A percentile compares a stretch with the other conserved stretches of the same genome.
Conservation (phyloP, 2,888 invertebrate genomes). For the Dynastes hyllus region DNA sequence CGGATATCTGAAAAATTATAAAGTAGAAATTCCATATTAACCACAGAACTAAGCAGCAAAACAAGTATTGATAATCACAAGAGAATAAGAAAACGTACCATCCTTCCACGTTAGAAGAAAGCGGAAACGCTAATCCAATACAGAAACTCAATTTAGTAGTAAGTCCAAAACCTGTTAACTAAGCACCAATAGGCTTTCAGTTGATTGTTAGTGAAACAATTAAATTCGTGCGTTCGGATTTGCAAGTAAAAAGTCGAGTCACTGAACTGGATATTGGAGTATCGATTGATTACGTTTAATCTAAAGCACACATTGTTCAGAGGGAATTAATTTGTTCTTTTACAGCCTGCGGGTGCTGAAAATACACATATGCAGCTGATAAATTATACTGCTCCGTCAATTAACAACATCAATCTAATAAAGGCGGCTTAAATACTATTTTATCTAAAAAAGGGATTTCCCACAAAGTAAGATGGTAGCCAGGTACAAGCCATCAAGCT, state of each 20-base stretch:
- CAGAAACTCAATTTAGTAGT: conserved; percentile 23
- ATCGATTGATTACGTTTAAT: conserved; percentile 21
- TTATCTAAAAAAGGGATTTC: no score
- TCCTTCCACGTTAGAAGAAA: background rate
- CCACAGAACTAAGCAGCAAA: no score
- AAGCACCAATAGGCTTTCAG: conserved; percentile 28
- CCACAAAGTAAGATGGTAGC: no score
- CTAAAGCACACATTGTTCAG: background rate
- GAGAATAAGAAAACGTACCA: no score
- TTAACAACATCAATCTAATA: no score
- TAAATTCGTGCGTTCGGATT: conserved; percentile 29
- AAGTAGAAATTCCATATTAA: no score
- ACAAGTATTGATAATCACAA: no score
- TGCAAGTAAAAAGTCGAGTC: conserved; percentile 30
- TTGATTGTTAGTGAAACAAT: conserved; percentile 34
- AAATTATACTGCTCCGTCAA: no score
- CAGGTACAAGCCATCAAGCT: no score
- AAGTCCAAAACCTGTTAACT: conserved; percentile 21
- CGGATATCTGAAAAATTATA: no score
- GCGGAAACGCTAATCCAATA: conserved; percentile 6
- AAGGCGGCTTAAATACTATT: no score
- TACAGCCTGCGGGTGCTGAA: background rate
- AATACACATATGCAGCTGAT: no score
- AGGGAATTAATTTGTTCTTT: background rate
- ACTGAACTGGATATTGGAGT: conserved; percentile 41